Conservation (phyloP, 2,797 vertebrate genomes). For the Hypotaenidia philippensis region DNA sequence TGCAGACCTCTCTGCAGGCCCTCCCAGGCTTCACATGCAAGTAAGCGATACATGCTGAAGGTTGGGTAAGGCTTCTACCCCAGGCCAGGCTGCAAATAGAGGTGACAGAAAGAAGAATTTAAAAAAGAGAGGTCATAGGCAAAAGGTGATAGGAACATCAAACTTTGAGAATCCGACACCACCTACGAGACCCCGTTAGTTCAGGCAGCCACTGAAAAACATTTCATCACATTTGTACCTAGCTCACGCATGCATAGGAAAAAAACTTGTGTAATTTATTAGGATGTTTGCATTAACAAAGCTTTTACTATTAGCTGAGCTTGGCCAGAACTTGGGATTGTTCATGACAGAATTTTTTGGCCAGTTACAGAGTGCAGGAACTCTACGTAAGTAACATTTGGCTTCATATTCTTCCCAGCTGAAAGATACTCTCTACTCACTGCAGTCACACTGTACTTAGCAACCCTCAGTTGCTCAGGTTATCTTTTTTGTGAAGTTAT, state of each 20-base stretch:
- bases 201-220: not conserved
- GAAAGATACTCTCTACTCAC: rapidly evolving
- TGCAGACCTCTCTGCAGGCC: not conserved
- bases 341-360: not conserved
- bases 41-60: not conserved
- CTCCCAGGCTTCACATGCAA: rapidly evolving
- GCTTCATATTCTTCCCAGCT: not conserved
- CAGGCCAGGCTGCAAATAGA: not conserved
- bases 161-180: not conserved
- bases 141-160: not conserved
- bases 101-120: rapidly evolving
- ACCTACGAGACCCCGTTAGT: not conserved
- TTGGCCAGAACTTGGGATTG: not conserved
- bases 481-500: not conserved
- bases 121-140: not conserved
- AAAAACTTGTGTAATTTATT: not conserved
- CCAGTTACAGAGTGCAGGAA: not conserved
- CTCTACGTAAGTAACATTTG: not conserved
- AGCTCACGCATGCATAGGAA: rapidly evolving
- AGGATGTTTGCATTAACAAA: not conserved
- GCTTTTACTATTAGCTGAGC: not conserved
- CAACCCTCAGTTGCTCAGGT: too few relatives aligned
- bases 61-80: not conserved
- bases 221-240: not conserved
- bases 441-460: not conserved